A percentile compares a stretch with the other conserved stretches of the same genome.
These are phyloP conservation scores for Diphyllodes magnificus DNA, from an alignment of 2,113 vertebrate genomes.

Conservation along the genomic window DNA sequence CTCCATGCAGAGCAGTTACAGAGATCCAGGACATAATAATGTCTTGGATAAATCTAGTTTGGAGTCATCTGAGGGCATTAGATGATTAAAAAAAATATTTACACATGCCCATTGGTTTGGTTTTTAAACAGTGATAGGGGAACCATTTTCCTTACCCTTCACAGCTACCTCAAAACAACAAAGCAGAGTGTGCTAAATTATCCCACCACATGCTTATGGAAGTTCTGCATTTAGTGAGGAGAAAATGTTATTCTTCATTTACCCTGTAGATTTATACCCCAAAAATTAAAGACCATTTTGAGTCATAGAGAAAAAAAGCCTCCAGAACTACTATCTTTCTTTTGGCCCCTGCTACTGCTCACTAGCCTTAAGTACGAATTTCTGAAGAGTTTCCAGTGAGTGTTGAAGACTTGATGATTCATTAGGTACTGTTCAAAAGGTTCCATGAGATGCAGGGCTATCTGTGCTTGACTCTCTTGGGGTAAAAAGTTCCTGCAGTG, in stretches of 20 bases:
- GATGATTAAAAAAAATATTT: not conserved
- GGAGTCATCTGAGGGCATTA: not conserved
- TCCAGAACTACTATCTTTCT: not conserved
- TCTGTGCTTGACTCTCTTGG: not conserved
- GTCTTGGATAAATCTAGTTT: slow-evolving; percentile 4
- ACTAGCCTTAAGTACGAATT: not conserved
- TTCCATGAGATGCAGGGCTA: not conserved
- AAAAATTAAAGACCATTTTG: not conserved
- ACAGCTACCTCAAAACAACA: not conserved
- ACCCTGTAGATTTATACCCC: not conserved
- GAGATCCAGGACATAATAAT: not conserved
- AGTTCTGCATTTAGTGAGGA: not conserved
- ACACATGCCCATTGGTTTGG: not conserved
- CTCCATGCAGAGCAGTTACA: slow-evolving; percentile 35
- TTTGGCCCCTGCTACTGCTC: not conserved
- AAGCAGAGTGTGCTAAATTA: not conserved
- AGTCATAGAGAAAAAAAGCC: not conserved
- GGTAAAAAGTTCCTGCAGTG: not conserved
- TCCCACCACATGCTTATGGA: not conserved
- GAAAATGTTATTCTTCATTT: not conserved
- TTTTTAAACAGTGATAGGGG: not conserved
- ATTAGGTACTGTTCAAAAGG: not conserved
- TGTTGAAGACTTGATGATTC: not conserved
- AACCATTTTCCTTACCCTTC: not conserved
- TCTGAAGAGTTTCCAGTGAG: not conserved